Evolutionary conservation across 2,797 vertebrate species (phyloP).

Genomic region (Diglossa cyanea): DNA sequence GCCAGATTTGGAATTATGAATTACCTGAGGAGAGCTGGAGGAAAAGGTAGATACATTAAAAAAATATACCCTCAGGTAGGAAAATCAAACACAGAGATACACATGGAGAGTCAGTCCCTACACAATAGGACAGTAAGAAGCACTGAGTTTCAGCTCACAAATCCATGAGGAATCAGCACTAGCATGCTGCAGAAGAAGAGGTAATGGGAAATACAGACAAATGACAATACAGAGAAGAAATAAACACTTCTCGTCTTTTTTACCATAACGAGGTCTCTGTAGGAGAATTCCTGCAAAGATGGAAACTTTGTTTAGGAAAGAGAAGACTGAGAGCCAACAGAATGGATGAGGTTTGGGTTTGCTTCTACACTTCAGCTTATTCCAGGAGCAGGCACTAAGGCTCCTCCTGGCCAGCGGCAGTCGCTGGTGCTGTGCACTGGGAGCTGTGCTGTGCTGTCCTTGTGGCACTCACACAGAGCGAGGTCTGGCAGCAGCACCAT

Average conservation of each 20-base stretch:
- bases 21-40: not conserved
- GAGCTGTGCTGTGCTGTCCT: no score
- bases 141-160: not conserved
- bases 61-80: not conserved
- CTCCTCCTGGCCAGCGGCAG: not conserved
- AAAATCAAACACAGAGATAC: not conserved
- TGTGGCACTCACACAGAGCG: not conserved
- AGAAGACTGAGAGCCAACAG: not conserved
- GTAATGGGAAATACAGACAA: not conserved
- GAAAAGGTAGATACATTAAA: not conserved
- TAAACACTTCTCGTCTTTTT: not conserved
- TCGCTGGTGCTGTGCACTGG: not conserved
- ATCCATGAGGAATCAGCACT: not conserved
- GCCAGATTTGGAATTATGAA: not conserved
- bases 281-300: not conserved
- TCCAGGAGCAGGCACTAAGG: not conserved
- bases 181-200: not conserved
- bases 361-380: not conserved
- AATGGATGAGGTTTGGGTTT: not conserved
- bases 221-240: not conserved
- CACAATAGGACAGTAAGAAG: not conserved
- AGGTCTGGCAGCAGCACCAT: not conserved
- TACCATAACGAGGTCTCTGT: rapidly evolving
- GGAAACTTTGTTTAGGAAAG: not conserved
- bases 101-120: not conserved